Conservation (phyloP, 23 tunicate species). For the Diplosoma virens region DNA sequence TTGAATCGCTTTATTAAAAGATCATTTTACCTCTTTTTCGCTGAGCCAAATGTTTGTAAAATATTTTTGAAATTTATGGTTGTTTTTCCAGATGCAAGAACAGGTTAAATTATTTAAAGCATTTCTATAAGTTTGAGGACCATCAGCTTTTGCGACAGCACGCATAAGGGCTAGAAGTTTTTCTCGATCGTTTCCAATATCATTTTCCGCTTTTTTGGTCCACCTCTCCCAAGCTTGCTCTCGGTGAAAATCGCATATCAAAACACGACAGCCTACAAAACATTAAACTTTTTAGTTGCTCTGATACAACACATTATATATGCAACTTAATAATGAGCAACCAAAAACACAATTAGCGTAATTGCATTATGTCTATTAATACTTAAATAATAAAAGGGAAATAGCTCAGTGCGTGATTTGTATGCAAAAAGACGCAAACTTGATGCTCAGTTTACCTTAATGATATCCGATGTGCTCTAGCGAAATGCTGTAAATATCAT, state of each 20-base stretch:
- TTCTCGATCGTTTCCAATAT: not conserved
- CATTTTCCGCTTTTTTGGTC: constrained; percentile 19
- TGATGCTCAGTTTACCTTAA: too few species aligned
- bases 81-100: not conserved
- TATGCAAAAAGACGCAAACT: too few species aligned
- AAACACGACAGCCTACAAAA: constrained; percentile 12
- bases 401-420: too few species aligned
- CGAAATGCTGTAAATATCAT: too few species aligned
- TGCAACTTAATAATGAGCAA: too few species aligned
- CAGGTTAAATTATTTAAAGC: not conserved
- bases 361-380: too few species aligned
- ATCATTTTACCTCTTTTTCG: not conserved
- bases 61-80: not conserved
- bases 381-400: too few species aligned
- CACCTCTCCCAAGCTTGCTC: constrained; percentile 50
- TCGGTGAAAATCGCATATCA: constrained; percentile 36
- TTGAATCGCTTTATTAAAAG: too few species aligned
- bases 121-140: not conserved
- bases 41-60: not conserved
- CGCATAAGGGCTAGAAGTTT: not conserved
- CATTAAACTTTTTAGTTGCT: too few species aligned
- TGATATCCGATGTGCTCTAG: too few species aligned
- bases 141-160: not conserved
- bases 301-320: too few species aligned
- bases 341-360: too few species aligned